These are phyloP conservation scores for Unio delphinus DNA, from an alignment of 2,888 invertebrate genomes.

Conservation along the genomic window DNA sequence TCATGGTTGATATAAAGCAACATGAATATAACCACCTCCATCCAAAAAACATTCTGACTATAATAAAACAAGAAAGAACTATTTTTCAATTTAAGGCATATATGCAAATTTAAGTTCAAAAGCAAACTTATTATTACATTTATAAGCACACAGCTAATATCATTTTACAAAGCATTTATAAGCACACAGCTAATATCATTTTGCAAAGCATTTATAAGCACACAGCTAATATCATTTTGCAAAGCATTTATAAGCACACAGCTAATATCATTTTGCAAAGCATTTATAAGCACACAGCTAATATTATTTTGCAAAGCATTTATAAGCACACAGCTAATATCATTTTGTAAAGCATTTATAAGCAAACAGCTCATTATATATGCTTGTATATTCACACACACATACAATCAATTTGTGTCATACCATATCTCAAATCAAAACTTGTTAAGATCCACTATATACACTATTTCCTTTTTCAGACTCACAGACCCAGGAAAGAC, in stretches of 20 bases:
- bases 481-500: conserved; percentile 8
- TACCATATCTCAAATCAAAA: not conserved
- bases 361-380: not conserved
- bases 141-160: not conserved
- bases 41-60: too few relatives aligned
- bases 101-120: too few relatives aligned
- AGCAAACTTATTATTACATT: too few relatives aligned
- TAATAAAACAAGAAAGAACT: too few relatives aligned
- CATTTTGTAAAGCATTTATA: not conserved
- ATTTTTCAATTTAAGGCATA: too few relatives aligned
- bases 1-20: too few relatives aligned
- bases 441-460: not conserved
- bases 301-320: not conserved
- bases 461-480: conserved; percentile 4
- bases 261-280: too few relatives aligned
- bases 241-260: too few relatives aligned
- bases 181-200: not conserved
- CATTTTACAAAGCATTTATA: not conserved
- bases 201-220: not conserved
- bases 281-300: not conserved
- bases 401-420: not conserved
- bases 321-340: not conserved
- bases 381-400: not conserved
- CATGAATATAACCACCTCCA: too few relatives aligned
- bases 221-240: not conserved